A percentile compares a stretch with the other conserved stretches of the same genome.
phyloP scores from a whole-genome alignment of 2,113 vertebrate genomes.

The Pituophis catenifer region DNA sequence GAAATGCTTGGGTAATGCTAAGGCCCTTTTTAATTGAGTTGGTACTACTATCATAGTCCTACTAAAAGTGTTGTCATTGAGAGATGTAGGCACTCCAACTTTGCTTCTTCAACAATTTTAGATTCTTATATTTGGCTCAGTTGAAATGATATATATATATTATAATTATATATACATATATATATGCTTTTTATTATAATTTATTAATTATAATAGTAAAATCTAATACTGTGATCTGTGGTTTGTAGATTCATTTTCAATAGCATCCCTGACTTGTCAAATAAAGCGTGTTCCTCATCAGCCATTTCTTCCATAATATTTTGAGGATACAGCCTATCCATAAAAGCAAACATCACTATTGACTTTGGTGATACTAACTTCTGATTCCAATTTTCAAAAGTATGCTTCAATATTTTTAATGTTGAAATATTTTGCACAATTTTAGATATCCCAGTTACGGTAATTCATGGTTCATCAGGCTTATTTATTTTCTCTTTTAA shows the following conservation, averaged over 20 bases:
- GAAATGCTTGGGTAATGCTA: neutral
- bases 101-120: neutral
- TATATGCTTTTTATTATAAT: neutral
- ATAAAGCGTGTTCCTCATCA: neutral
- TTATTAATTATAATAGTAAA: neutral
- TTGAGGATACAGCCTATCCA: neutral
- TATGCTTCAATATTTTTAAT: neutral
- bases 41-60: neutral
- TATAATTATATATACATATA: too few relatives aligned
- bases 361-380: neutral
- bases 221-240: neutral
- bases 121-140: neutral
- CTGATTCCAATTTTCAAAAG: neutral
- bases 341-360: neutral
- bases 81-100: fast-evolving
- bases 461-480: neutral
- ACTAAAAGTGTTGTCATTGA: neutral
- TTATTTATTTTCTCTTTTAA: neutral
- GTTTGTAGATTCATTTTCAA: neutral
- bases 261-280: neutral
- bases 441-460: neutral
- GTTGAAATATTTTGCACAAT: neutral
- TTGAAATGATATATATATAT: neutral
- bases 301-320: neutral
- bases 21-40: neutral